Conservation (phyloP, 1,140 invertebrate species). For the Bombus superbus region DNA sequence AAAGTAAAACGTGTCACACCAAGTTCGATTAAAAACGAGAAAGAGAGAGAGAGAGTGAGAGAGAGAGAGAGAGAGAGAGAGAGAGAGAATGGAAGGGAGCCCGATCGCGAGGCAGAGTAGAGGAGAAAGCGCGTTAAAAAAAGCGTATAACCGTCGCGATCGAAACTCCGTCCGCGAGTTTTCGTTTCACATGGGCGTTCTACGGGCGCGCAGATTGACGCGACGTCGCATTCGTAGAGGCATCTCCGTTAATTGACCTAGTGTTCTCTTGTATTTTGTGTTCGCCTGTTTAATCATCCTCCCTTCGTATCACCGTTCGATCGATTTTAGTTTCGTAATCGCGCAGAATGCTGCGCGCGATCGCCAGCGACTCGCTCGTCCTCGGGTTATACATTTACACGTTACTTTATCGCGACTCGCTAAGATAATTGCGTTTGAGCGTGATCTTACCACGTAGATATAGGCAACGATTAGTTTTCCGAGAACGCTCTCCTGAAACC, state of each 20-base stretch:
- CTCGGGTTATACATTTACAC: not conserved
- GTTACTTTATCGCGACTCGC: conserved; percentile 61
- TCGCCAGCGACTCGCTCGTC: conserved; percentile 23
- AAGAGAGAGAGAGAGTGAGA: not conserved
- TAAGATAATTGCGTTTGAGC: conserved; percentile 79
- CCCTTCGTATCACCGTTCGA: not conserved
- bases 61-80: not conserved
- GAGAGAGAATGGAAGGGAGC: conserved; percentile 35
- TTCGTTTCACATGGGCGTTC: conserved; percentile 55
- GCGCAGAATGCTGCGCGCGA: not conserved
- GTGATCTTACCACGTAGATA: conserved; percentile 78
- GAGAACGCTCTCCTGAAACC: conserved; percentile 39
- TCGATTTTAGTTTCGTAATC: not conserved
- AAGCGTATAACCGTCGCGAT: conserved; percentile 66
- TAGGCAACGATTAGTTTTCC: conserved; percentile 76
- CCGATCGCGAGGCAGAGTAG: conserved; percentile 56
- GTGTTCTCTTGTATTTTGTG: conserved; percentile 50
- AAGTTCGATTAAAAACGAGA: not conserved
- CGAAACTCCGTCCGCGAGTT: conserved; percentile 52
- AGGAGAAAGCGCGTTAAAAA: conserved; percentile 71
- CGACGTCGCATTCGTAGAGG: conserved; percentile 76
- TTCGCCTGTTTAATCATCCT: not conserved
- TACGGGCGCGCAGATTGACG: conserved; percentile 68
- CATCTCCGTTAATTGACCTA: conserved; percentile 80
- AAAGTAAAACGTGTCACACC: not conserved